These are phyloP conservation scores for Doris montereyensis DNA, from an alignment of 2,888 invertebrate genomes.

Conservation along the genomic window DNA sequence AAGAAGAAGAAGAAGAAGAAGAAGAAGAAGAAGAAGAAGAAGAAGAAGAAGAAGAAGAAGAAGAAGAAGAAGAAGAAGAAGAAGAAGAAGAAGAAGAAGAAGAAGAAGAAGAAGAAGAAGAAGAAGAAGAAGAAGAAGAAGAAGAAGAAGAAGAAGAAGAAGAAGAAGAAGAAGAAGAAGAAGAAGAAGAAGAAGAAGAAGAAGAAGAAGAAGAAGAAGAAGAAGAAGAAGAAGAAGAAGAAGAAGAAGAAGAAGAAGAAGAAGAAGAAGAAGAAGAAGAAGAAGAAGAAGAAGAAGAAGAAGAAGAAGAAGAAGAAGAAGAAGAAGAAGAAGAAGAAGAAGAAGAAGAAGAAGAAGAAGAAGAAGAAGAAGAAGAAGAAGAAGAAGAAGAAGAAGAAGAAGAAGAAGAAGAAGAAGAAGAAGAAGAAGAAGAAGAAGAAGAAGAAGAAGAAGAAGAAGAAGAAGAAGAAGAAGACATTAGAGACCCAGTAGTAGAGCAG, in stretches of 20 bases:
- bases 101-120: background rate
- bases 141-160: background rate
- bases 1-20: background rate
- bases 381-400: background rate
- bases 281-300: background rate
- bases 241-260: conserved; percentile 16
- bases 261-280: conserved; percentile 1
- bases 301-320: background rate
- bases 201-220: background rate
- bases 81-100: background rate
- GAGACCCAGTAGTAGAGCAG: no score
- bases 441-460: background rate
- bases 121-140: background rate
- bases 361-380: background rate
- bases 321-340: conserved; percentile 1
- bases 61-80: background rate
- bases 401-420: background rate
- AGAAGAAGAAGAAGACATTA: background rate
- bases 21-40: background rate
- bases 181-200: background rate
- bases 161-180: background rate
- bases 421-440: background rate
- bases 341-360: background rate
- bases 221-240: background rate
- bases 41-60: background rate